A percentile compares a stretch with the other conserved stretches of the same genome.
These are phyloP conservation scores for Malaclemys terrapin DNA, from an alignment of 2,113 vertebrate genomes.

Conservation along the genomic window DNA sequence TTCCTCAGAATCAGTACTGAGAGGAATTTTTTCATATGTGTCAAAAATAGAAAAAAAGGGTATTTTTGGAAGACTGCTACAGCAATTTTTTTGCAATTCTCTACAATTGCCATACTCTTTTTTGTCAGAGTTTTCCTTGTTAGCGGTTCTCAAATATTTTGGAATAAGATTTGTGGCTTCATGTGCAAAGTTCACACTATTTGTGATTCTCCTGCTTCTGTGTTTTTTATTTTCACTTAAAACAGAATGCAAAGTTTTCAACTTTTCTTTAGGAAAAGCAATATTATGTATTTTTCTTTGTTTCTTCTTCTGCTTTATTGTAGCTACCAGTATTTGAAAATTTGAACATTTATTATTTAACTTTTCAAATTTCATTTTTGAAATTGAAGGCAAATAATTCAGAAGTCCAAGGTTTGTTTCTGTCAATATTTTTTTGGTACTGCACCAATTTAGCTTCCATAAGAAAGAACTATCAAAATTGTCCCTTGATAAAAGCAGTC, in stretches of 20 bases:
- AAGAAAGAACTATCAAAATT: neutral
- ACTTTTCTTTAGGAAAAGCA: neutral
- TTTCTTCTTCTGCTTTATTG: neutral
- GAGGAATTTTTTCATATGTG: constrained; percentile 80
- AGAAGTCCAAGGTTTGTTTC: neutral
- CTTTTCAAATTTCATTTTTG: neutral
- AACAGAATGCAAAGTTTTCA: neutral
- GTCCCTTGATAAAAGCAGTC: neutral
- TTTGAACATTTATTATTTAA: neutral
- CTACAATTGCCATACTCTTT: neutral
- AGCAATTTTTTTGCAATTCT: neutral
- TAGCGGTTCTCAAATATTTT: neutral
- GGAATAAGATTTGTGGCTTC: neutral
- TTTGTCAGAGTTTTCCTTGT: neutral
- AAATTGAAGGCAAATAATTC: neutral
- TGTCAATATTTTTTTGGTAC: constrained; percentile 11
- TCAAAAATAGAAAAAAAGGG: constrained; percentile 71
- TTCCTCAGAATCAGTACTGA: constrained; percentile 68
- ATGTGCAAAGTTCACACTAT: neutral
- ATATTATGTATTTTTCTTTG: neutral
- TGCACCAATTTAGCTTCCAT: neutral
- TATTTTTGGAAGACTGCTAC: constrained; percentile 36
- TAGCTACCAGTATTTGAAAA: fast-evolving
- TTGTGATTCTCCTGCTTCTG: neutral
- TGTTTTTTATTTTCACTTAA: constrained; percentile 1